Evolutionary conservation across 2,113 vertebrate species (phyloP).

Genomic region (Pseudopipra pipra): DNA sequence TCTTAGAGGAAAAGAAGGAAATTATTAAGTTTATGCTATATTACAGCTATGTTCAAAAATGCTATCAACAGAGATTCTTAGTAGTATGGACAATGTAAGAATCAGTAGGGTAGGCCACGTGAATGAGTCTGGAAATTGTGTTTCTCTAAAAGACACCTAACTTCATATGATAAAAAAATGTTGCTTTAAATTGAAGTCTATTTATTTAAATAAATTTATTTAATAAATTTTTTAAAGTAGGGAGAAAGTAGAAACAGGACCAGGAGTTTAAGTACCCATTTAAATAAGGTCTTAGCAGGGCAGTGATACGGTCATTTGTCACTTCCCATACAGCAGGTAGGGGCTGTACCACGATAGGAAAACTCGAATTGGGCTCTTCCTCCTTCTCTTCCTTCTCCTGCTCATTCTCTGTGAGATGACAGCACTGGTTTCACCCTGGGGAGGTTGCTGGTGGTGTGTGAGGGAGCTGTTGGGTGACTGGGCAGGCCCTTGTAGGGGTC

Average conservation of each 20-base stretch:
- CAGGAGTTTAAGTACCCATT: neutral
- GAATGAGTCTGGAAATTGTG: neutral
- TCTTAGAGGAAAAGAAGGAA: neutral
- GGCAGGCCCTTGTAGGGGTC: neutral
- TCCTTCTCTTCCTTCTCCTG: neutral
- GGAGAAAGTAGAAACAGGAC: neutral
- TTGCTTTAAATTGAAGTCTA: neutral
- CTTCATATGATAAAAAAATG: neutral
- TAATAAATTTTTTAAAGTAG: neutral
- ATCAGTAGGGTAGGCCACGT: neutral
- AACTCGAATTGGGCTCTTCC: neutral
- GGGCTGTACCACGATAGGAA: neutral
- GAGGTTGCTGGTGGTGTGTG: neutral
- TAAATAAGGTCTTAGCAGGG: neutral
- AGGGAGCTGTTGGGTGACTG: neutral
- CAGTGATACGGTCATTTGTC: neutral
- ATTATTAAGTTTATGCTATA: neutral
- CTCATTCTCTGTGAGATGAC: neutral
- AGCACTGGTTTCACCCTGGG: neutral
- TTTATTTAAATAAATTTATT: neutral
- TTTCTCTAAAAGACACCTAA: neutral
- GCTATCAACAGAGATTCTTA: neutral
- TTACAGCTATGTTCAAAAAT: neutral
- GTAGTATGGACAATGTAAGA: neutral
- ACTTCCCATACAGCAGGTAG: neutral